Evolutionary conservation across 2,888 invertebrate species (phyloP).

Genomic region (Cacoxenus indagator): DNA sequence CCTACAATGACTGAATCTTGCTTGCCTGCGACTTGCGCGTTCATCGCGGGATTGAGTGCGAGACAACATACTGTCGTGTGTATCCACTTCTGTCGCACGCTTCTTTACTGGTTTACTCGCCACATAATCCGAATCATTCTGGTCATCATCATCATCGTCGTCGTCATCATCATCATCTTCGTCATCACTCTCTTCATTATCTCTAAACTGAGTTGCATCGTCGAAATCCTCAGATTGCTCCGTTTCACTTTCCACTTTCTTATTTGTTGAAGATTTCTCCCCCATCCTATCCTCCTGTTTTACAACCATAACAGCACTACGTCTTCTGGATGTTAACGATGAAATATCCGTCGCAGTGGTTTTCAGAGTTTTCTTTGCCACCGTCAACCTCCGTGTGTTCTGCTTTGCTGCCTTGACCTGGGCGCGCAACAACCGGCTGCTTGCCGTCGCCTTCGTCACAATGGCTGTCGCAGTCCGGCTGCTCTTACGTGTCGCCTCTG

Average conservation of each 20-base stretch:
- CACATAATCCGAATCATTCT: constrained; percentile 56
- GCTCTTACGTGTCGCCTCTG: constrained; percentile 62
- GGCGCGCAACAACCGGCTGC: constrained; percentile 59
- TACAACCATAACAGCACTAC: constrained; percentile 43
- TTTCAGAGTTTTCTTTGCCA: neutral
- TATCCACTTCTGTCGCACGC: constrained; percentile 1
- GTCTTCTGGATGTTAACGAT: constrained; percentile 2
- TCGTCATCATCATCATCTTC: constrained; percentile 37
- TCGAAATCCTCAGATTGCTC: constrained; percentile 25
- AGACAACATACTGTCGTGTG: neutral
- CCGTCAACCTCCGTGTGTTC: no score
- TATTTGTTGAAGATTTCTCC: constrained; percentile 48
- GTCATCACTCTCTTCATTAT: constrained; percentile 30
- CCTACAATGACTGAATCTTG: constrained; percentile 36
- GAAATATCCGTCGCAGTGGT: neutral
- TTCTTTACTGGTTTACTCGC: constrained; percentile 32
- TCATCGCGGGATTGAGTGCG: constrained; percentile 45
- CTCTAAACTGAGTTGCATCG: constrained; percentile 23
- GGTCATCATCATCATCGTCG: constrained; percentile 39
- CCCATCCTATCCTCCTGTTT: constrained; percentile 71
- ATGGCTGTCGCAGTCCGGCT: constrained; percentile 65
- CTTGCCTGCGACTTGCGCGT: constrained; percentile 46
- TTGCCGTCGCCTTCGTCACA: constrained; percentile 66
- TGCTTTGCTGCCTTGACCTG: constrained; percentile 50
- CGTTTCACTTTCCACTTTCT: constrained; percentile 24